A percentile compares a stretch with the other conserved stretches of the same genome.
phyloP scores from a whole-genome alignment of 2,113 vertebrate species.

The Microcebus murinus region DNA sequence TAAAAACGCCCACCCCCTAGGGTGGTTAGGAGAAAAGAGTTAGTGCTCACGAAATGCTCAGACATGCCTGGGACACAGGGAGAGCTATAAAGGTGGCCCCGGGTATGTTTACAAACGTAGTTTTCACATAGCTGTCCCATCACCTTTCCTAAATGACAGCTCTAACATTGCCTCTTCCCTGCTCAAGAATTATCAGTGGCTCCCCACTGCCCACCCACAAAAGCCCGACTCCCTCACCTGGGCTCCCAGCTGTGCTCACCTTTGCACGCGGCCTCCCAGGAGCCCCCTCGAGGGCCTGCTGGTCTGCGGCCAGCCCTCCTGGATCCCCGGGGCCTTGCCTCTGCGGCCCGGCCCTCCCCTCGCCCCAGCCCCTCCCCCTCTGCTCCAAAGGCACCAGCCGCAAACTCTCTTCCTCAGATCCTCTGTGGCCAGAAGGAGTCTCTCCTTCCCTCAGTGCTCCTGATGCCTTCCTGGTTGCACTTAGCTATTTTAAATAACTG shows the following conservation, averaged over 20 bases:
- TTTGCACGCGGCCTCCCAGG: accelerated
- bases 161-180: background rate
- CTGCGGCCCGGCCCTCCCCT: accelerated
- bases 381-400: background rate
- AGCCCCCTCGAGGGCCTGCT: background rate
- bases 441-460: background rate
- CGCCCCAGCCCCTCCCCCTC: accelerated
- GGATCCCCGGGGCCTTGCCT: background rate
- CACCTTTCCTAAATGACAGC: accelerated
- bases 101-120: background rate
- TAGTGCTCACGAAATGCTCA: background rate
- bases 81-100: background rate
- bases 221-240: background rate
- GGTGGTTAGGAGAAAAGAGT: background rate
- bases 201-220: background rate
- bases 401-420: background rate
- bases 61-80: accelerated
- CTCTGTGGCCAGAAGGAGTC: background rate
- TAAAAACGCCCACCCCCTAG: no score
- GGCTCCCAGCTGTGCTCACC: background rate
- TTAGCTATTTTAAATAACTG: no score
- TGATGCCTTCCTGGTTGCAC: background rate
- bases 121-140: background rate
- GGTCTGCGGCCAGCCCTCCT: background rate
- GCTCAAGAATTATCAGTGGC: background rate